These are phyloP conservation scores for Scaptomyza polygonia DNA, from an alignment of 2,888 invertebrate genomes.

Conservation along the genomic window DNA sequence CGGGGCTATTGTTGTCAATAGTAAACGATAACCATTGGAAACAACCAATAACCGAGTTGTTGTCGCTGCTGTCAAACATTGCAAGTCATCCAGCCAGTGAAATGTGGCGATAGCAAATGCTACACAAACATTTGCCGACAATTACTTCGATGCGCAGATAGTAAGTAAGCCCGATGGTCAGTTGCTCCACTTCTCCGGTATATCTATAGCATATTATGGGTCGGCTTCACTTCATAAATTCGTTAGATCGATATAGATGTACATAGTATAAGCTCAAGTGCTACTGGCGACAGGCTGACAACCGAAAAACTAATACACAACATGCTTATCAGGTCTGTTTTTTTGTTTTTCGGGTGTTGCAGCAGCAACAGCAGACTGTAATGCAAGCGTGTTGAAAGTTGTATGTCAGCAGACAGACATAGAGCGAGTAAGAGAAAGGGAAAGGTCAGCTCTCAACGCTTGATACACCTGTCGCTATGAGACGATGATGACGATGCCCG, in stretches of 20 bases:
- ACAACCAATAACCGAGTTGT: constrained; percentile 53
- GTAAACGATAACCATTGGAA: constrained; percentile 66
- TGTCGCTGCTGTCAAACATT: constrained; percentile 54
- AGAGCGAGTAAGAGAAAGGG: background rate
- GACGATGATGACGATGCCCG: constrained; percentile 49
- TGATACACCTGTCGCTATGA: constrained; percentile 61
- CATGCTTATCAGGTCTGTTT: constrained; percentile 19
- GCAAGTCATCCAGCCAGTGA: constrained; percentile 68
- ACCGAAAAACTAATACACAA: constrained; percentile 35
- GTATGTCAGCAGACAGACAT: constrained; percentile 1
- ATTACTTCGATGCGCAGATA: constrained; percentile 63
- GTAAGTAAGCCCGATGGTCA: constrained; percentile 28
- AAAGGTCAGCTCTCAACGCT: constrained; percentile 9
- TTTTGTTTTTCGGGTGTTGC: background rate
- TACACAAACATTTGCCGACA: constrained; percentile 76
- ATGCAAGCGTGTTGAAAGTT: constrained; percentile 14
- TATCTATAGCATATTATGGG: constrained; percentile 46
- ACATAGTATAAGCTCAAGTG: constrained; percentile 59
- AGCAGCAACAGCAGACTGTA: background rate
- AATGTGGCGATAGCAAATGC: constrained; percentile 47
- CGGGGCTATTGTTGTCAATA: no score
- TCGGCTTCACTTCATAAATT: constrained; percentile 54
- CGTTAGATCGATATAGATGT: constrained; percentile 21
- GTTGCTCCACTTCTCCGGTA: constrained; percentile 24
- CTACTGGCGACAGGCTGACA: constrained; percentile 63